These are phyloP conservation scores for Erebia palarica DNA, from an alignment of 2,888 invertebrate species.

Conservation along the genomic window DNA sequence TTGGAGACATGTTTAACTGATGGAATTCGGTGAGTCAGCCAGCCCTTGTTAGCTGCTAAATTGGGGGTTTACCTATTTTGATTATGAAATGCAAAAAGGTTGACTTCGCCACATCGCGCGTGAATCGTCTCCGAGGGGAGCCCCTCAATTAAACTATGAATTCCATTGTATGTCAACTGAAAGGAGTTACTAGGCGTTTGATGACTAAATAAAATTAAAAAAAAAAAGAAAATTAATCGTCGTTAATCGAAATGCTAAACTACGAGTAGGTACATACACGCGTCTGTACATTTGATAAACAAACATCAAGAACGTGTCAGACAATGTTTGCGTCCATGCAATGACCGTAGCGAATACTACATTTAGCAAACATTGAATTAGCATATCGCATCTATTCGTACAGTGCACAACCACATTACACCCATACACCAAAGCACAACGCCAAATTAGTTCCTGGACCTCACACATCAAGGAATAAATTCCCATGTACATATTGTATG, in stretches of 20 bases:
- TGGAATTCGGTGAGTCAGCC: too few species aligned
- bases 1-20: too few species aligned
- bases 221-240: slow-evolving; percentile 11
- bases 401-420: slow-evolving; percentile 23
- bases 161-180: too few species aligned
- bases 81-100: too few species aligned
- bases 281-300: slow-evolving; percentile 24
- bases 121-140: too few species aligned
- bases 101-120: too few species aligned
- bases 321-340: slow-evolving; percentile 37
- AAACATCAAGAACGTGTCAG: slow-evolving; percentile 37
- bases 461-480: slow-evolving; percentile 13
- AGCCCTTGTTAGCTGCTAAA: too few species aligned
- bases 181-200: too few species aligned
- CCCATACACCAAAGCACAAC: slow-evolving; percentile 6
- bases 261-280: slow-evolving; percentile 25
- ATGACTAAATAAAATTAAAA: neutral
- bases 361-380: slow-evolving; percentile 61
- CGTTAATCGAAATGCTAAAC: slow-evolving; percentile 22
- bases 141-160: too few species aligned
- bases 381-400: slow-evolving; percentile 48
- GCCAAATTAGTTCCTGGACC: slow-evolving; percentile 17
- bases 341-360: slow-evolving; percentile 45
- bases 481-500: slow-evolving; percentile 8
- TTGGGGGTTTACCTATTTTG: too few species aligned